Conservation (phyloP, 2,888 invertebrate species). For the Tetanocera ferruginea region DNA sequence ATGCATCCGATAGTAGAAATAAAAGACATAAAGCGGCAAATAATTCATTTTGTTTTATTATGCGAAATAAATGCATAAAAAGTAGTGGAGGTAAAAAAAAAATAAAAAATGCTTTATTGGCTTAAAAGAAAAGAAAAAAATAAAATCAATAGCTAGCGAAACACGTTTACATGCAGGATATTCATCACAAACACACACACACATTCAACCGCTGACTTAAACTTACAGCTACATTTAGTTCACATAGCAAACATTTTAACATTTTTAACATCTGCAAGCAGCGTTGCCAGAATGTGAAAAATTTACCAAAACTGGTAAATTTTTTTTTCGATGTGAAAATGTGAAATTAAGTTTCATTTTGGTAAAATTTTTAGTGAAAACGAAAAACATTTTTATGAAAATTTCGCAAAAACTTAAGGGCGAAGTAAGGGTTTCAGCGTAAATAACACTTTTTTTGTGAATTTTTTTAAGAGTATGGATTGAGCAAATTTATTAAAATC, state of each 20-base stretch:
- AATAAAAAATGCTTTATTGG: not conserved
- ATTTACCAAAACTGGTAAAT: no score
- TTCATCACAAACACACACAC: constrained; percentile 6
- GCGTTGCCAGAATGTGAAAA: no score
- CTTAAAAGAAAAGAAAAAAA: not conserved
- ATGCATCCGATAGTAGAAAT: not conserved
- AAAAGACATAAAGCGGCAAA: constrained; percentile 10
- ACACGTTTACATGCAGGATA: constrained; percentile 34
- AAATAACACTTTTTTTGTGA: no score
- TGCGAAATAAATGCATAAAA: constrained; percentile 1
- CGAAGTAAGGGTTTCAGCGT: no score
- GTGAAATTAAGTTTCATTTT: no score
- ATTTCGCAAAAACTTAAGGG: no score
- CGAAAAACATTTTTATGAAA: no score
- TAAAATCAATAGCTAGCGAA: not conserved
- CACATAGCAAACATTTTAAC: not conserved
- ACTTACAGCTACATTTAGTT: not conserved
- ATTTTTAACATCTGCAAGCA: not conserved
- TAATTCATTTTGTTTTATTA: constrained; percentile 30
- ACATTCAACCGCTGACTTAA: not conserved
- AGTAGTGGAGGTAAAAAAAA: not conserved
- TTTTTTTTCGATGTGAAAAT: no score
- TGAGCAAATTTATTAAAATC: no score
- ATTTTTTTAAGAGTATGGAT: no score
- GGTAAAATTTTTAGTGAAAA: no score